These are phyloP conservation scores for Cichladusa arquata DNA, from an alignment of 2,113 vertebrate species.

Conservation along the genomic window DNA sequence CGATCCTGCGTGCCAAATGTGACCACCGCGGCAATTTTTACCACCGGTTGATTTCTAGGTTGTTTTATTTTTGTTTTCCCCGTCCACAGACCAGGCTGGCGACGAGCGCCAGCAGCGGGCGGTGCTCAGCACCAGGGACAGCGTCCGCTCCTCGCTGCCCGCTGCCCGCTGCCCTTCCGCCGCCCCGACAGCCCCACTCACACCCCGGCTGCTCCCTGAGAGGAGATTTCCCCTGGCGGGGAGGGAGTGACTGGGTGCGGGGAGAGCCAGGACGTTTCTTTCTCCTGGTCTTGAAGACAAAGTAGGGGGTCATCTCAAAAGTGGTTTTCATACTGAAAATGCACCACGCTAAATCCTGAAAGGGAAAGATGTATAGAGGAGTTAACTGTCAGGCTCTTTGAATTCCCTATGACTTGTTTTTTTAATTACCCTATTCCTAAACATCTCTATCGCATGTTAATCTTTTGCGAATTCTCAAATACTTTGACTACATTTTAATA, in stretches of 20 bases:
- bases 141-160: neutral
- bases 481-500: neutral
- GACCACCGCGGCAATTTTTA: neutral
- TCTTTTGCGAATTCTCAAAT: neutral
- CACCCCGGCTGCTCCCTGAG: too few species aligned
- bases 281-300: neutral
- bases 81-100: neutral
- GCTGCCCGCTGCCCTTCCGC: neutral
- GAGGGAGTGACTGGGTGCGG: neutral
- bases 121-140: slow-evolving; percentile 72
- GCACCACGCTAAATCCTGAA: neutral
- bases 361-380: neutral
- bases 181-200: neutral
- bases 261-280: neutral
- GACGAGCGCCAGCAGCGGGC: neutral
- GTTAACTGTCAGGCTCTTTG: neutral
- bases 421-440: neutral
- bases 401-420: neutral
- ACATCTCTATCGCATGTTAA: neutral
- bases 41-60: neutral
- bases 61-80: neutral
- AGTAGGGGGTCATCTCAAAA: neutral
- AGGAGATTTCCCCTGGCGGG: neutral
- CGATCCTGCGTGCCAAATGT: neutral
- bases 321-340: neutral